phyloP scores from a whole-genome alignment of 2,113 vertebrate species.

The Rhinolophus ferrumequinum region DNA sequence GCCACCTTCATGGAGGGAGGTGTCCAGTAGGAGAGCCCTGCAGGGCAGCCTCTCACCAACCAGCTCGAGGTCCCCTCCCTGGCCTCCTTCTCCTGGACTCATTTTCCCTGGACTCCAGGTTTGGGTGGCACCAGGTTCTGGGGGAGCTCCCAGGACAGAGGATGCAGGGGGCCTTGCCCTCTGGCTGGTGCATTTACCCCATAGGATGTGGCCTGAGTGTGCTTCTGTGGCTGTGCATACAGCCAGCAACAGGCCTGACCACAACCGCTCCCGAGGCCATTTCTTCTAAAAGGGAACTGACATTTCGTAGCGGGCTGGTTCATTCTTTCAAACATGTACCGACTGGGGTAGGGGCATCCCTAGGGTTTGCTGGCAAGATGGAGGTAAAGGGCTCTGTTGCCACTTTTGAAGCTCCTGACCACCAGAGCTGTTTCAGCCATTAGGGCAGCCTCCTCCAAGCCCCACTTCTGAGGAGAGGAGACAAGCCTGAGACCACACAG shows the following conservation, averaged over 20 bases:
- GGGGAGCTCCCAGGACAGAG: background rate
- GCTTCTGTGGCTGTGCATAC: background rate
- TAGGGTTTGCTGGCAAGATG: background rate
- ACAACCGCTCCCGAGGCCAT: slow-evolving; percentile 48
- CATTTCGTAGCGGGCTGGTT: background rate
- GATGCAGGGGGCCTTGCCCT: slow-evolving; percentile 15
- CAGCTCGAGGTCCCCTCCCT: too few species aligned
- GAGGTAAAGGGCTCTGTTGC: rapidly evolving
- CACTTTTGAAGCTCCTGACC: background rate
- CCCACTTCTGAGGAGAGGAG: rapidly evolving
- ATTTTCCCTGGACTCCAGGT: background rate
- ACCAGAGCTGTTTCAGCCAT: rapidly evolving
- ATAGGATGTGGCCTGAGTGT: slow-evolving; percentile 37
- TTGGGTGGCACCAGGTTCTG: background rate
- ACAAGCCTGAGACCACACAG: background rate
- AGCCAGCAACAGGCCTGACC: slow-evolving; percentile 50
- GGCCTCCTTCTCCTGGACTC: background rate
- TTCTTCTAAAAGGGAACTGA: background rate
- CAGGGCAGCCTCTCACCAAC: rapidly evolving
- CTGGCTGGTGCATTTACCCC: background rate
- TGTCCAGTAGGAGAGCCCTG: background rate
- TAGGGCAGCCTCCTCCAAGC: background rate
- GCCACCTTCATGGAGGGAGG: background rate
- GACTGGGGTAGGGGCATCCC: too few species aligned
- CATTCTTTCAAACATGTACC: background rate